Base-by-base conservation (phyloP, 1,140 invertebrate species). In the Latrodectus geometricus region DNA sequence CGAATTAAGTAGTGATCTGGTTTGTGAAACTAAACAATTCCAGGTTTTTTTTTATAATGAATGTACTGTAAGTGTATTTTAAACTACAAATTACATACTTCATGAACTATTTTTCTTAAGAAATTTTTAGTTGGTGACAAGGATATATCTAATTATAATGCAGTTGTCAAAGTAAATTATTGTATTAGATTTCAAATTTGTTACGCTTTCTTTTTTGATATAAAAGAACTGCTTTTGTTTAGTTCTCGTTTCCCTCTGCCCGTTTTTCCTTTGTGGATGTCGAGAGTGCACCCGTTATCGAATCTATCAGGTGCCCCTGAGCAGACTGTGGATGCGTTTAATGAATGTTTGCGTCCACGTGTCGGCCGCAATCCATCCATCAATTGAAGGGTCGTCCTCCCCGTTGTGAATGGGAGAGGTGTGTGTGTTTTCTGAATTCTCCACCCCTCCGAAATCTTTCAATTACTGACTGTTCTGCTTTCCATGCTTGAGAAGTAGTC, bases 281-380 rank as follows among this genome's bases (percentile, higher is more conserved):
- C 23, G 72, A 72, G 35, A 72, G 79, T 66, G 66, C 79, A 70
- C 79, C 79, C 79, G 72, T 81, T 81, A 82, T 61, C 70, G 69
- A 52, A 82, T 82, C 69, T 61, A 11, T 61, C 54, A 61, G 54
- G 54, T 61, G 50, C 70, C 21, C 48, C 52, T 73, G 70, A 23
- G 61, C 69, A 49, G 80, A 49, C 61, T 23, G 20, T 68, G 49
- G 80, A 50, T 49, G 21, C 80, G 54, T 82, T 82, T 82, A 82
- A 82, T 82, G 80, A 82, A 82, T 82, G 80, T 82, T 82, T 82
- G 80, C 69, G 80, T 73, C 52, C 70, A 68, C 69, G 68, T 69
- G 75, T 23, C 68, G 20, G 20, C 17, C 68, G 17, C 17, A 9
- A n/a, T 69, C 70, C 70, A 82, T 82, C 80, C 69, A 82, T 82